These are phyloP conservation scores for Sorex araneus DNA, from an alignment of 2,113 vertebrate species.

Conservation along the genomic window DNA sequence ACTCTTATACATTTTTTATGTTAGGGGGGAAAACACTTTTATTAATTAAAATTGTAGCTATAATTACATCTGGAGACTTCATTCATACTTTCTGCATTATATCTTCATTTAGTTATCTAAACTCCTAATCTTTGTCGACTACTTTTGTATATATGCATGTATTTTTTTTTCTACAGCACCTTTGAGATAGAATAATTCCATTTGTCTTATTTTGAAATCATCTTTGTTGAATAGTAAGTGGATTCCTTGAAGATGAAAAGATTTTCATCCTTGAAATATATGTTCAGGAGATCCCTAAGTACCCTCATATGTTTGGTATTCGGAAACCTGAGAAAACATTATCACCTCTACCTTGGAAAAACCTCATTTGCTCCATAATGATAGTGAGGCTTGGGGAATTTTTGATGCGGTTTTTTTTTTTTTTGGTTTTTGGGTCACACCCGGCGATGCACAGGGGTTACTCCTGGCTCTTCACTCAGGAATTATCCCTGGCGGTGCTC, in stretches of 20 bases:
- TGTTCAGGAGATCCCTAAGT: conserved; percentile 44
- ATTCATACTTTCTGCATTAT: neutral
- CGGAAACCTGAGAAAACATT: conserved; percentile 50
- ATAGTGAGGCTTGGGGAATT: conserved; percentile 44
- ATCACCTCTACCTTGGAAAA: conserved; percentile 53
- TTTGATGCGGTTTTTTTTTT: conserved; percentile 17
- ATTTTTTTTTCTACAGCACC: conserved; percentile 46
- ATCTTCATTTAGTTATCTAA: conserved; percentile 17
- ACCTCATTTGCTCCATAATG: conserved; percentile 52
- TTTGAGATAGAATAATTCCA: conserved; percentile 68
- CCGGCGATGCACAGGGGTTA: too few species aligned
- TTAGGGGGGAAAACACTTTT: neutral
- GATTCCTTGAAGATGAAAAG: conserved; percentile 70
- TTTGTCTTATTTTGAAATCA: conserved; percentile 73
- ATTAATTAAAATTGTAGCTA: conserved; percentile 22
- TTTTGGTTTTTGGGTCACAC: too few species aligned
- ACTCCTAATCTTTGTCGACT: conserved; percentile 55
- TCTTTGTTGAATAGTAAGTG: conserved; percentile 73
- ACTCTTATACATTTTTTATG: too few species aligned
- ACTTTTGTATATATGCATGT: conserved; percentile 5
- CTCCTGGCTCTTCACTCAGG: too few species aligned
- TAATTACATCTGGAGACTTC: neutral
- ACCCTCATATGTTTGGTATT: conserved; percentile 58
- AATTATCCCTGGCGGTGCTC: too few species aligned
- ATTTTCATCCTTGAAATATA: conserved; percentile 72